Evolutionary conservation across 35 echinoderm and acorn worm genomes (phyloP), one percentile per base, ranked within the genome.

Genomic region (Lytechinus pictus): DNA sequence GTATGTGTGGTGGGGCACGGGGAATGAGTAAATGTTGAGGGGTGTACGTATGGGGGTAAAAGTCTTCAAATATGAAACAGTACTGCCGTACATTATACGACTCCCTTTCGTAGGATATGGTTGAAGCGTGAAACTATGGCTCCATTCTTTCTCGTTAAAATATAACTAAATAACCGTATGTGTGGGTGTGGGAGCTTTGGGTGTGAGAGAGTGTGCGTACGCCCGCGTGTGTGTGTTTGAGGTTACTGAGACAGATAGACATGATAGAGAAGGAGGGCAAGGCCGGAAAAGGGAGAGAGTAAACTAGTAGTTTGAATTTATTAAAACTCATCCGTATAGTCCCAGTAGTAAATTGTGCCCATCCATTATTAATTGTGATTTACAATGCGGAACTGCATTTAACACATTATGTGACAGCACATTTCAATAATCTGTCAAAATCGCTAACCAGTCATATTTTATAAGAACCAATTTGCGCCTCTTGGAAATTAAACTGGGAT

Each of bases 281-380:
- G 61, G 8, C 16, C 7, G 66, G n/a, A 24, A 4, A 16, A 79
- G 12, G 66, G 66, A 79, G 19, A 21, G 66, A n/a, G 66, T 6
- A 7, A 19, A 24, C 19, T 6, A 79, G 0, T 0, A 79, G 19
- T 79, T 24, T 24, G 21, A 79, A 24, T 79, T 24, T 24, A 79
- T 16, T 79, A 79, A 79, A 24, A 79, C 8, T 24, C 21, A 79
- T 79, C n/a, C 0, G 19, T 79, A 21, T 21, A 79, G 16, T 79
- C 19, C 66, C 66, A 79, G n/a, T n/a, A n/a, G 66, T 24, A 16
- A 79, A 12, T 12, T n/a, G n/a, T 19, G 66, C 19, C 16, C 66
- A 79, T 79, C 66, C 66, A 79, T 79, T 79, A 79, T 79, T 79
- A 79, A 79, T 79, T 79, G 56, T 79, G 66, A 79, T 79, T 79